These are phyloP conservation scores for Peromyscus californicus DNA, from an alignment of 2,113 vertebrate genomes.

Conservation along the genomic window DNA sequence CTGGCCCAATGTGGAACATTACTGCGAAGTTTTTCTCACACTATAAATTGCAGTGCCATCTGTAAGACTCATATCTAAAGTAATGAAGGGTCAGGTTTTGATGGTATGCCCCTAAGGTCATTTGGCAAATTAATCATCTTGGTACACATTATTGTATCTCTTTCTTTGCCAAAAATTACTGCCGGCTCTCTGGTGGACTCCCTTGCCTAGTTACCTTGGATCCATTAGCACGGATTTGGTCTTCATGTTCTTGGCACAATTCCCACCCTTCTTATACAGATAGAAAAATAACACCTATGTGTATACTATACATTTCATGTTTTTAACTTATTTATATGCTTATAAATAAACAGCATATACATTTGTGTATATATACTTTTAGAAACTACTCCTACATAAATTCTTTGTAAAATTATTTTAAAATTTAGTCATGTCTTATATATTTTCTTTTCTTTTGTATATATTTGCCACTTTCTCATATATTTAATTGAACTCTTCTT, in stretches of 20 bases:
- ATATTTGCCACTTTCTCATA: background rate
- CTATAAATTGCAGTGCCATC: background rate
- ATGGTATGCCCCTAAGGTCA: constrained; percentile 25
- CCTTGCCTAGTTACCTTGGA: background rate
- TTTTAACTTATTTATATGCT: background rate
- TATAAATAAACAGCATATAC: background rate
- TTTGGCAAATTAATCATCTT: constrained; percentile 25
- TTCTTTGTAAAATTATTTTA: constrained; percentile 24
- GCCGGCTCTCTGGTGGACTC: background rate
- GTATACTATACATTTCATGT: background rate
- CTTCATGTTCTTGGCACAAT: background rate
- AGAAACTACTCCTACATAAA: background rate
- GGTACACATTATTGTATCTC: background rate
- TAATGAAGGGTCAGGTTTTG: constrained; percentile 26
- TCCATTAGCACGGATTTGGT: background rate
- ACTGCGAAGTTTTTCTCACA: constrained; percentile 23
- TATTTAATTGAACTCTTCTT: background rate
- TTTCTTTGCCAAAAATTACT: background rate
- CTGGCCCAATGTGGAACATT: background rate
- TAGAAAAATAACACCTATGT: background rate
- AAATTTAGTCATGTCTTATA: background rate
- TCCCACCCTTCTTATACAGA: background rate
- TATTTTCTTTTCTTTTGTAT: background rate
- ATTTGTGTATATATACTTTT: background rate
- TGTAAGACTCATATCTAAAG: constrained; percentile 1